phyloP scores from a whole-genome alignment of 1,140 invertebrate genomes.

The Drosophila jambulina region DNA sequence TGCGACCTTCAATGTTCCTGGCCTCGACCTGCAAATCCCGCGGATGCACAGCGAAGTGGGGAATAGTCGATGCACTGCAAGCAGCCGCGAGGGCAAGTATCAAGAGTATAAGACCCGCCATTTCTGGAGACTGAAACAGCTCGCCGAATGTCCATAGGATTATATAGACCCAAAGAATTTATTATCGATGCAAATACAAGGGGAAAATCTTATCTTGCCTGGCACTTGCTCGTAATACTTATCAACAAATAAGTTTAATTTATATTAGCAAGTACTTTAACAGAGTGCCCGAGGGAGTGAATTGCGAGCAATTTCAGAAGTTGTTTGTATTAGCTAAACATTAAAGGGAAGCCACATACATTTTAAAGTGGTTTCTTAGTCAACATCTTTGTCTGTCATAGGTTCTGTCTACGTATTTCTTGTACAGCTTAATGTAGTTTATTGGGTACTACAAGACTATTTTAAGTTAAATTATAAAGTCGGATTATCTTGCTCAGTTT shows the following conservation, averaged over 20 bases:
- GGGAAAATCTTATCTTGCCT: not conserved
- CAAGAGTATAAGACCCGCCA: conserved; percentile 2
- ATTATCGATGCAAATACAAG: conserved; percentile 1
- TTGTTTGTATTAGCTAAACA: not conserved
- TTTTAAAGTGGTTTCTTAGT: not conserved
- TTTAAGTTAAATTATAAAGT: not conserved
- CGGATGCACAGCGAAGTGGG: conserved; percentile 14
- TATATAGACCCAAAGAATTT: not conserved
- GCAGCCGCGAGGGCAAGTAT: not conserved
- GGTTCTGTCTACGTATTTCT: not conserved
- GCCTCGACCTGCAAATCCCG: conserved; percentile 1
- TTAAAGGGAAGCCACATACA: not conserved
- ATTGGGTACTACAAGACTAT: not conserved
- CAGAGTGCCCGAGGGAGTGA: not conserved
- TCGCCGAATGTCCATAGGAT: not conserved
- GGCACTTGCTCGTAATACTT: not conserved
- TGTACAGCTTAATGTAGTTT: not conserved
- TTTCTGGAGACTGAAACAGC: conserved; percentile 1
- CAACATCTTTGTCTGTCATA: not conserved
- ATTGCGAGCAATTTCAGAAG: not conserved
- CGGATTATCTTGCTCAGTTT: not conserved
- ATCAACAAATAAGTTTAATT: not conserved
- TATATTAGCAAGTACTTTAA: conserved; percentile 1
- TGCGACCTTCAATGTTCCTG: conserved; percentile 62
- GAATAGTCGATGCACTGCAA: conserved; percentile 23